Conservation (phyloP, 2,113 vertebrate species). For the Macaca nemestrina region DNA sequence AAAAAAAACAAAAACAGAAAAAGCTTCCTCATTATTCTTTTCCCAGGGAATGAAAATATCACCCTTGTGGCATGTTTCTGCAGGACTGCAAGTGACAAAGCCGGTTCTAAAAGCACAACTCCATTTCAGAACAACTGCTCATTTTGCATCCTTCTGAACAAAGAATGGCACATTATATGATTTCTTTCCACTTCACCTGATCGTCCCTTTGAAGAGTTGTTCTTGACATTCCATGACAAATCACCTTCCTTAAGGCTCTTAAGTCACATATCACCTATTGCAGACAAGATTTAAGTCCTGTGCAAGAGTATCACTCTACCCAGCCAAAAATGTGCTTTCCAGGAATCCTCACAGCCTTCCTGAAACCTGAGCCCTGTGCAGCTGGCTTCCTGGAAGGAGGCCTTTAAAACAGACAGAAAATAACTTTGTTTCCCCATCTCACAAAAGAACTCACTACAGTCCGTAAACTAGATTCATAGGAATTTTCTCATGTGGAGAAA, state of each 20-base stretch:
- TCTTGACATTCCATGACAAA: slow-evolving; percentile 53
- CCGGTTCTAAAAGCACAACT: background rate
- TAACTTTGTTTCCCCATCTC: background rate
- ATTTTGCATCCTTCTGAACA: background rate
- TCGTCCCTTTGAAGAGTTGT: background rate
- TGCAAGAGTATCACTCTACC: background rate
- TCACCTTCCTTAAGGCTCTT: slow-evolving; percentile 17
- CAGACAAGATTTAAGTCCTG: slow-evolving; percentile 31
- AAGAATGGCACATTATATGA: background rate
- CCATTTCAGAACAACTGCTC: background rate
- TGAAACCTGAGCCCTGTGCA: background rate
- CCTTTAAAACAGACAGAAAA: background rate
- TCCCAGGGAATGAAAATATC: background rate
- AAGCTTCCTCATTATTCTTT: background rate
- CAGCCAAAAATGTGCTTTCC: background rate
- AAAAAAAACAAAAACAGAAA: background rate
- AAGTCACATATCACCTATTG: background rate
- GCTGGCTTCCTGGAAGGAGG: background rate
- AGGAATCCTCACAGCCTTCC: background rate
- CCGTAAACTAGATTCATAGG: background rate
- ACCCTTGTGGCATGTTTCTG: background rate
- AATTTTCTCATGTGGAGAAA: background rate
- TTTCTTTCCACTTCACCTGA: slow-evolving; percentile 40
- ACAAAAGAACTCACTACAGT: background rate
- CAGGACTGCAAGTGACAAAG: background rate